Evolutionary conservation across 2,113 vertebrate genomes (phyloP).

Genomic region (Mus spicilegus): DNA sequence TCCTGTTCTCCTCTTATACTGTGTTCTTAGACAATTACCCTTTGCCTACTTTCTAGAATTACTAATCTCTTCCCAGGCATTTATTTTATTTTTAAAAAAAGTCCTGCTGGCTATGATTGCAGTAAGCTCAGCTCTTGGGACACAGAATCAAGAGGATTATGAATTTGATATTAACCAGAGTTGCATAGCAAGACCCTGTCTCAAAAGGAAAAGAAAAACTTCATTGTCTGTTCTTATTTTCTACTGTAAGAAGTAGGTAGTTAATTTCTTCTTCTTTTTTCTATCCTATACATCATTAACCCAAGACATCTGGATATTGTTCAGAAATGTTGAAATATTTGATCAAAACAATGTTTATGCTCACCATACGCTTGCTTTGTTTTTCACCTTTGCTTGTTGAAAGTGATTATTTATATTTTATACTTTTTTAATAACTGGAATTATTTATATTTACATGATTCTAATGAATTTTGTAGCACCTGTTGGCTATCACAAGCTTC

Average conservation of each 20-base stretch:
- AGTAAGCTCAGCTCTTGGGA: neutral
- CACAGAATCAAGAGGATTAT: neutral
- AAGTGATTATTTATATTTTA: neutral
- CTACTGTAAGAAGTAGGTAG: neutral
- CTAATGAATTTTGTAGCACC: conserved; percentile 6
- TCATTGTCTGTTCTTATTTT: neutral
- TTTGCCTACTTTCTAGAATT: conserved; percentile 1
- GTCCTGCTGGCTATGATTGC: neutral
- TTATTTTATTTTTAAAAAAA: neutral
- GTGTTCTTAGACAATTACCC: neutral
- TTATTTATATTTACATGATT: conserved; percentile 29
- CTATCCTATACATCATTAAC: neutral
- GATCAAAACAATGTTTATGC: neutral
- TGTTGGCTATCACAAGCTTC: conserved; percentile 17
- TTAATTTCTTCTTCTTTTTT: conserved; percentile 6
- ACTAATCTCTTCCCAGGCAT: neutral
- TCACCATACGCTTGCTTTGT: neutral
- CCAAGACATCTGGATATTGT: neutral
- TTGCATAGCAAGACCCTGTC: too few species aligned
- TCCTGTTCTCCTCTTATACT: neutral
- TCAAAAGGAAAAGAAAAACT: neutral
- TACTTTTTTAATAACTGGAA: neutral
- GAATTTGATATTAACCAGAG: neutral
- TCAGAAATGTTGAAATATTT: conserved; percentile 44
- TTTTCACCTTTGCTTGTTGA: neutral